Conservation (phyloP, 2,113 vertebrate species). For the Ochotona princeps region DNA sequence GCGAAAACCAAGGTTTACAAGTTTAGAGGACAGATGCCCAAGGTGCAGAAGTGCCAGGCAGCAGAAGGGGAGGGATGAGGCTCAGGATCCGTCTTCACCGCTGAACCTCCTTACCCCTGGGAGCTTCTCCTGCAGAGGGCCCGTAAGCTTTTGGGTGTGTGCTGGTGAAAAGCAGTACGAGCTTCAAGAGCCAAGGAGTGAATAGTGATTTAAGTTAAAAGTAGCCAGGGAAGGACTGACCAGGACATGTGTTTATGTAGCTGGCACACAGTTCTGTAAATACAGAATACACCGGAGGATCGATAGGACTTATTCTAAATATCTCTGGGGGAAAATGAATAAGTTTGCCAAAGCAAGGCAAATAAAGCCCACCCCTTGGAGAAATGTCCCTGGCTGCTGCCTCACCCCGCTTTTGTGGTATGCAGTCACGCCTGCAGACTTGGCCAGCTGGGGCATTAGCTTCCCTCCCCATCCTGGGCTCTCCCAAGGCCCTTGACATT, state of each 20-base stretch:
- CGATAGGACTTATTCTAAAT: not conserved
- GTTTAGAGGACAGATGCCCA: not conserved
- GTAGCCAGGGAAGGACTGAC: not conserved
- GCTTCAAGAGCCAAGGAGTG: not conserved
- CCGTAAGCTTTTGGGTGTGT: not conserved
- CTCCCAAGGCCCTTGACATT: not conserved
- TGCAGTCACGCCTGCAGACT: too few species aligned
- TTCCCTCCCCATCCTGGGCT: too few species aligned
- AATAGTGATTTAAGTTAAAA: slow-evolving; percentile 16
- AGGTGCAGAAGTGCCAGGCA: not conserved
- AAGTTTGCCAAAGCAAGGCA: not conserved
- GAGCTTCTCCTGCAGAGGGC: not conserved
- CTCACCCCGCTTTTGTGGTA: too few species aligned
- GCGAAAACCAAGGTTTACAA: not conserved
- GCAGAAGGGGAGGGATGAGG: not conserved
- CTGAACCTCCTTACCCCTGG: not conserved
- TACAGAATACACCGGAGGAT: not conserved
- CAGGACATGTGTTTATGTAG: not conserved
- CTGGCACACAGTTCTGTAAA: not conserved
- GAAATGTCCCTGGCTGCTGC: not conserved
- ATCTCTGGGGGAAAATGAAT: not conserved
- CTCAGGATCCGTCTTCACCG: not conserved
- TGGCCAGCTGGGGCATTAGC: too few species aligned
- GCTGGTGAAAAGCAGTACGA: not conserved
- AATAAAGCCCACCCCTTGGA: not conserved